phyloP scores from a whole-genome alignment of 1,140 invertebrate genomes.

The Andrena cerasifolii region DNA sequence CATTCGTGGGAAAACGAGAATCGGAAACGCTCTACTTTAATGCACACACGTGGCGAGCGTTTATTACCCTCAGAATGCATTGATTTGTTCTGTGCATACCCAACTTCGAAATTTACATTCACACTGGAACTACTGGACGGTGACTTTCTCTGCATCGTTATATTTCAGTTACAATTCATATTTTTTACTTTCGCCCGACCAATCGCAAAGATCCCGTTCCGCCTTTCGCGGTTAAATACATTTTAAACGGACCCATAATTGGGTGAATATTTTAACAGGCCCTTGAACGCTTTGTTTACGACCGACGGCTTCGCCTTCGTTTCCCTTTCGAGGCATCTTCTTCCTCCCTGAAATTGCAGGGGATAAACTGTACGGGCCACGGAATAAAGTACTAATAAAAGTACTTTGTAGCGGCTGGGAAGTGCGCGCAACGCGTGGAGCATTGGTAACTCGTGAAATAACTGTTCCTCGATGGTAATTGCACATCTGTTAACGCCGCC shows the following conservation, averaged over 20 bases:
- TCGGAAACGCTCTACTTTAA: not conserved
- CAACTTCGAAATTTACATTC: conserved; percentile 15
- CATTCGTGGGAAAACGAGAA: conserved; percentile 12
- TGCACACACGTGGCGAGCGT: not conserved
- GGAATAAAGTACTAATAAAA: no score
- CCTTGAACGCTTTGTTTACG: no score
- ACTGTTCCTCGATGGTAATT: no score
- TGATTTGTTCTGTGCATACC: conserved; percentile 2
- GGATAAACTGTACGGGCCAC: no score
- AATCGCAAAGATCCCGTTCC: not conserved
- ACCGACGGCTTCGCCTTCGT: no score
- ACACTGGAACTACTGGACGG: conserved; percentile 5
- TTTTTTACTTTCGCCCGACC: conserved; percentile 28
- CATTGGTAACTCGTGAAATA: no score
- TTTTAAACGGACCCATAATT: not conserved
- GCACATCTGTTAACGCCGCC: no score
- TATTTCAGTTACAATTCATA: conserved; percentile 34
- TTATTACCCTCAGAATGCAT: not conserved
- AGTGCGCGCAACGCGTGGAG: no score
- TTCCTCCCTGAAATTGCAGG: no score
- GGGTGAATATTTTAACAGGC: no score
- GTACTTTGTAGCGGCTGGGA: no score
- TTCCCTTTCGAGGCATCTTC: no score
- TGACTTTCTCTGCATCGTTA: conserved; percentile 33
- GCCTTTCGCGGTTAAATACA: not conserved